Percentiles rank a stretch among this genome's conserved stretches.
Evolutionary conservation across 1,140 invertebrate genomes (phyloP).

Genomic region (Hylaeus volcanicus): DNA sequence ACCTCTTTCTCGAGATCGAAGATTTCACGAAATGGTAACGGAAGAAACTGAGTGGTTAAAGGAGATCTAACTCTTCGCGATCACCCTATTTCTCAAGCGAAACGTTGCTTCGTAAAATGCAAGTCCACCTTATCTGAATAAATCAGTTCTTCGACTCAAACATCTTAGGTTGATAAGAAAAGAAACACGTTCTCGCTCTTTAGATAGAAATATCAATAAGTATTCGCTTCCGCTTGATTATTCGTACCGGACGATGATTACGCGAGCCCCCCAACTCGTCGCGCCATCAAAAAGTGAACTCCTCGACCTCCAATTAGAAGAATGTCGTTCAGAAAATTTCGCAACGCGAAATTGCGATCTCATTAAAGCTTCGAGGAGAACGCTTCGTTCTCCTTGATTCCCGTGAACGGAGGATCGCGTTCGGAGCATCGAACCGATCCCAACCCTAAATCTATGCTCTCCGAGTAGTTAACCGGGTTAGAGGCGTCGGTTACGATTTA

Average conservation of each 20-base stretch:
- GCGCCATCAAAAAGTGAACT: not conserved
- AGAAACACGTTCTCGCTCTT: too few species aligned
- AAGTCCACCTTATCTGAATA: too few species aligned
- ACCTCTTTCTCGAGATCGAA: too few species aligned
- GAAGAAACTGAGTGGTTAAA: too few species aligned
- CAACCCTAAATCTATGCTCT: conserved; percentile 29
- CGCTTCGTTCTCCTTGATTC: not conserved
- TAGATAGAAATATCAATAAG: too few species aligned
- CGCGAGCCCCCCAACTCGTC: too few species aligned
- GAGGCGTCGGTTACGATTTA: conserved; percentile 34
- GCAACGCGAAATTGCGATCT: conserved; percentile 1
- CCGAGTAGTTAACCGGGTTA: conserved; percentile 33
- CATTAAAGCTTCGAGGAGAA: conserved; percentile 5
- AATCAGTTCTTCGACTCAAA: too few species aligned
- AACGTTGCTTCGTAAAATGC: too few species aligned
- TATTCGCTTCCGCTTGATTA: not conserved
- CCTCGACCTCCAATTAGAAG: not conserved
- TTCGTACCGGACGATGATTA: not conserved
- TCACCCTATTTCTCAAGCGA: too few species aligned
- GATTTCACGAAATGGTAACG: not conserved
- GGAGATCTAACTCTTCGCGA: too few species aligned
- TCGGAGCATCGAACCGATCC: not conserved
- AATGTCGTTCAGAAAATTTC: not conserved
- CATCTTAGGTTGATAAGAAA: too few species aligned
- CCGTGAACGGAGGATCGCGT: not conserved